Percentiles rank a stretch among this genome's conserved stretches.
phyloP scores from a whole-genome alignment of 2,797 vertebrate genomes.

The Rhinogobio ventralis region DNA sequence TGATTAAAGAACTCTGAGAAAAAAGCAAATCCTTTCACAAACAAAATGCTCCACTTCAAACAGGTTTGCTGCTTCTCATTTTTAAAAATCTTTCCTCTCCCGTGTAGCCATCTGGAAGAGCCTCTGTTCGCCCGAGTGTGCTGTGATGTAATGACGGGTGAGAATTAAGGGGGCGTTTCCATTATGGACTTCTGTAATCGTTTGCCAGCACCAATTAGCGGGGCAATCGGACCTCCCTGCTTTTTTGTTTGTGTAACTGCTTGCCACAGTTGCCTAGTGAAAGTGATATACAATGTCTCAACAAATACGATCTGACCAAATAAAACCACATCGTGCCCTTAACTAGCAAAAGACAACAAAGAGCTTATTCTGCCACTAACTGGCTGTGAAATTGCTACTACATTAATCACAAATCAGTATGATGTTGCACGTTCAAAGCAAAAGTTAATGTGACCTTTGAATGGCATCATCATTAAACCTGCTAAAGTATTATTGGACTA shows the following conservation, averaged over 20 bases:
- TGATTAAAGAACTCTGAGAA: not conserved
- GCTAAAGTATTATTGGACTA: conserved; percentile 28
- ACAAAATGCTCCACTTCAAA: not conserved
- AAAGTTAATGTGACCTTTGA: conserved; percentile 24
- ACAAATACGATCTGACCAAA: conserved; percentile 63
- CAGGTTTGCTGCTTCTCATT: conserved; percentile 1
- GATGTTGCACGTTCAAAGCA: conserved; percentile 24
- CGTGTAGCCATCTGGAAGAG: conserved; percentile 44
- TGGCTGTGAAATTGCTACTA: conserved; percentile 56
- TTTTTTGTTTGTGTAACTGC: conserved; percentile 73
- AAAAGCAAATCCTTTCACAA: not conserved
- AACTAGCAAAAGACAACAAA: conserved; percentile 26
- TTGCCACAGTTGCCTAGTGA: conserved; percentile 75
- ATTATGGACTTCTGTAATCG: conserved; percentile 76
- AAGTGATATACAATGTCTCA: conserved; percentile 67
- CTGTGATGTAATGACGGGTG: conserved; percentile 73
- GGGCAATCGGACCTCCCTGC: conserved; percentile 77
- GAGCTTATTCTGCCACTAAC: conserved; percentile 38
- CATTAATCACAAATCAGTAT: conserved; percentile 30
- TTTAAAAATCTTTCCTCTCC: conserved; percentile 26
- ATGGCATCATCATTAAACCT: conserved; percentile 33
- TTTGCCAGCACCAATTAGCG: conserved; percentile 80
- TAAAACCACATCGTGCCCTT: conserved; percentile 39
- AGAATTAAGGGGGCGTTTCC: conserved; percentile 64
- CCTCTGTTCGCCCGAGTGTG: conserved; percentile 24